Conservation (phyloP, 1,140 invertebrate species). For the Drosophila elegans region DNA sequence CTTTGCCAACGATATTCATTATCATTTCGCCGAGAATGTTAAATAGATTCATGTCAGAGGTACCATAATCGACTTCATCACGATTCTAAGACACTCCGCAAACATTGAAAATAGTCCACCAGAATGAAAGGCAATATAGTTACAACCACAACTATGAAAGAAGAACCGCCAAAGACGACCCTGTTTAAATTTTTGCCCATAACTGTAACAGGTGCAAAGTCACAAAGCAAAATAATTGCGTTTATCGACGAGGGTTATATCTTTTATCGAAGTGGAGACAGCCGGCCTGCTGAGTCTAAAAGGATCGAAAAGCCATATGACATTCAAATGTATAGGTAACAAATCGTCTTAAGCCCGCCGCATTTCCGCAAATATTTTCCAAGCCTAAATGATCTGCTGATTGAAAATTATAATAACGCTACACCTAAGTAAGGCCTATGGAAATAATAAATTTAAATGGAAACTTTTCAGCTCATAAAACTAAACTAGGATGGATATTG, state of each 20-base stretch:
- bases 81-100: background rate
- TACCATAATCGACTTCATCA: too few relatives aligned
- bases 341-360: background rate
- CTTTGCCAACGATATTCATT: background rate
- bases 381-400: background rate
- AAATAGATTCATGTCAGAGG: too few relatives aligned
- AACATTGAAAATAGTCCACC: background rate
- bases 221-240: background rate
- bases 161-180: background rate
- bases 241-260: background rate
- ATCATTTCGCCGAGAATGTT: too few relatives aligned
- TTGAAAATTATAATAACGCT: constrained; percentile 1
- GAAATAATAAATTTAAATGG: background rate
- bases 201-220: too few relatives aligned
- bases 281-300: background rate
- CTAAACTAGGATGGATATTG: background rate
- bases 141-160: background rate
- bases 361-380: background rate
- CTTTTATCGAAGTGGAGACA: background rate
- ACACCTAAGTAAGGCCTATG: background rate
- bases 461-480: background rate
- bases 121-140: background rate
- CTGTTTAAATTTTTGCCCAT: background rate
- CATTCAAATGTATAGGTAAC: background rate
- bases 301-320: background rate